These are phyloP conservation scores for Heliconius aoede DNA, from an alignment of 2,888 invertebrate genomes.

Conservation along the genomic window DNA sequence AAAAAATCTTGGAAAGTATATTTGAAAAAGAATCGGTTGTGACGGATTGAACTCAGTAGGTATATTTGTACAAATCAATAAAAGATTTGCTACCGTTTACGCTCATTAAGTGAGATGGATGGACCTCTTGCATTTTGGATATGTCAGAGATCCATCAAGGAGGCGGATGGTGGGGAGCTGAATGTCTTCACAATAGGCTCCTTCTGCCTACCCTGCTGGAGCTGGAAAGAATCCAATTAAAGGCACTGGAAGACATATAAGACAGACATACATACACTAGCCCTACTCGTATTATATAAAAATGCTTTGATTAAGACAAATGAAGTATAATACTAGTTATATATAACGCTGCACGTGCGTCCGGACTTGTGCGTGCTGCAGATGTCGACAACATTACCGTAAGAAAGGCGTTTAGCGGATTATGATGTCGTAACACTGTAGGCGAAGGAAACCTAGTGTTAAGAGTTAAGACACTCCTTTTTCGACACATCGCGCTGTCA, in stretches of 20 bases:
- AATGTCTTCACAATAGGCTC: too few relatives aligned
- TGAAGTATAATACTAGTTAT: slow-evolving; percentile 28
- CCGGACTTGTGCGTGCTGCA: slow-evolving; percentile 36
- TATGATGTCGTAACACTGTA: background rate
- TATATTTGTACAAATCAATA: background rate
- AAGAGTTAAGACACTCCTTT: too few relatives aligned
- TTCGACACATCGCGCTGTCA: too few relatives aligned
- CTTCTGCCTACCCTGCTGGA: too few relatives aligned
- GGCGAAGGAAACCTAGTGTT: too few relatives aligned
- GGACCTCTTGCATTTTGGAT: too few relatives aligned
- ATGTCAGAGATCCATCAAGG: too few relatives aligned
- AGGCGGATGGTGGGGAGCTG: too few relatives aligned
- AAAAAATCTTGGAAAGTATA: background rate
- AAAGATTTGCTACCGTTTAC: background rate
- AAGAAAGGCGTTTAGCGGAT: slow-evolving; percentile 16
- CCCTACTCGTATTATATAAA: slow-evolving; percentile 3
- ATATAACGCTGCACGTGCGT: slow-evolving; percentile 42
- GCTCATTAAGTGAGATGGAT: background rate
- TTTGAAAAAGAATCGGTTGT: background rate
- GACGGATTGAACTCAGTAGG: background rate
- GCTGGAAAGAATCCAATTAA: too few relatives aligned
- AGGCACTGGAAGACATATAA: background rate
- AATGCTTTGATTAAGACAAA: slow-evolving; percentile 31
- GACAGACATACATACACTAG: background rate
- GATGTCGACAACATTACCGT: background rate